Evolutionary conservation across 2,888 invertebrate genomes (phyloP).

Genomic region (Thumatha senex): DNA sequence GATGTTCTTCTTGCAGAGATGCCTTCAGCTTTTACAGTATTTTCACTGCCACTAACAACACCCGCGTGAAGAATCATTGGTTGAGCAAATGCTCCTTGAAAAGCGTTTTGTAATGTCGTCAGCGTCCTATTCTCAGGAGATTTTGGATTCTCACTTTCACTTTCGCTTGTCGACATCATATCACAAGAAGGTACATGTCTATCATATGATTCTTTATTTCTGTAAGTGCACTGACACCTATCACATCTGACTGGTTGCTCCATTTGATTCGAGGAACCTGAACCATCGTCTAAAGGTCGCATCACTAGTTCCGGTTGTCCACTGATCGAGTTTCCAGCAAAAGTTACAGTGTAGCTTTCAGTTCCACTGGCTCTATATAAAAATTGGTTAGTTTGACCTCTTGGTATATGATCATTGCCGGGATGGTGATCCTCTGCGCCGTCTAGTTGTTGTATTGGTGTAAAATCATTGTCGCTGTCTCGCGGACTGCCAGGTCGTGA

Average conservation of each 20-base stretch:
- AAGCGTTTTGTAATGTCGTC: slow-evolving; percentile 77
- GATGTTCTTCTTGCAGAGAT: slow-evolving; percentile 77
- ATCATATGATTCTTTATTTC: slow-evolving; percentile 91
- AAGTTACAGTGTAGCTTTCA: slow-evolving; percentile 78
- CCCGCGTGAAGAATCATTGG: slow-evolving; percentile 79
- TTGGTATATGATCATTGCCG: slow-evolving; percentile 58
- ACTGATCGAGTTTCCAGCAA: slow-evolving; percentile 77
- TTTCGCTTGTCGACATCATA: slow-evolving; percentile 91
- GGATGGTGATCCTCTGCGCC: slow-evolving; percentile 86
- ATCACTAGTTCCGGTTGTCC: slow-evolving; percentile 77
- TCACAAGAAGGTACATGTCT: slow-evolving; percentile 91
- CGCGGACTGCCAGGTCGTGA: slow-evolving; percentile 73
- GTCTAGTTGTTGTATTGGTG: slow-evolving; percentile 86
- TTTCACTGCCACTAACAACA: slow-evolving; percentile 73
- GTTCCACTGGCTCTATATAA: slow-evolving; percentile 76
- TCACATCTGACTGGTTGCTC: slow-evolving; percentile 93
- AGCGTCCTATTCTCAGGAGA: slow-evolving; percentile 80
- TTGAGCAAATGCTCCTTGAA: slow-evolving; percentile 77
- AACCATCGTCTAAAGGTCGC: slow-evolving; percentile 70
- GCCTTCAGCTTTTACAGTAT: slow-evolving; percentile 75
- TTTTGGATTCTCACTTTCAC: slow-evolving; percentile 88
- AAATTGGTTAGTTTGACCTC: slow-evolving; percentile 70
- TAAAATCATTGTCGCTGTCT: slow-evolving; percentile 64
- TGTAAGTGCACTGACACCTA: slow-evolving; percentile 93
- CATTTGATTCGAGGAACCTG: slow-evolving; percentile 69